Evolutionary conservation across 2,888 invertebrate species (phyloP).

Genomic region (Hirtodrosophila alboralis): DNA sequence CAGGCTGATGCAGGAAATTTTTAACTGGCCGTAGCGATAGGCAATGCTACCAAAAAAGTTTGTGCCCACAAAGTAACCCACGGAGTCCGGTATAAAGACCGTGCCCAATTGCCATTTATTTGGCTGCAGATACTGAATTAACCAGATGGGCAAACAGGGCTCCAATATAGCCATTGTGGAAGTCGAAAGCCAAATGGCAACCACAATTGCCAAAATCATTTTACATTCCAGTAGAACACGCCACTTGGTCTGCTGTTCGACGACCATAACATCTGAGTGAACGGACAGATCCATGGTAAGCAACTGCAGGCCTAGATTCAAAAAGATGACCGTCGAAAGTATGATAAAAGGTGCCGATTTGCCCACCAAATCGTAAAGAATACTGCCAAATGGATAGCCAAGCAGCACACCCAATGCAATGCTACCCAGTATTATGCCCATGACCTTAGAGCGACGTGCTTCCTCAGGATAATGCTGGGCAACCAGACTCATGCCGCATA

Average conservation of each 20-base stretch:
- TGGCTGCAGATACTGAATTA: conserved; percentile 85
- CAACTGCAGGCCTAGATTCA: conserved; percentile 84
- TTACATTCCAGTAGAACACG: conserved; percentile 86
- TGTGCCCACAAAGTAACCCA: conserved; percentile 92
- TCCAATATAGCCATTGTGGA: conserved; percentile 93
- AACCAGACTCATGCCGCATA: conserved; percentile 92
- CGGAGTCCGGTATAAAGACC: conserved; percentile 93
- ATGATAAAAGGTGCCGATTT: conserved; percentile 90
- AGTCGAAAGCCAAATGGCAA: conserved; percentile 91
- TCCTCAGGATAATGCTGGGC: conserved; percentile 86
- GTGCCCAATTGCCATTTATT: conserved; percentile 90
- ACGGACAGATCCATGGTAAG: conserved; percentile 81
- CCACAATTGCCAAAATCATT: conserved; percentile 87
- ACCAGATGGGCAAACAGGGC: conserved; percentile 93
- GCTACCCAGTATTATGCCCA: conserved; percentile 92
- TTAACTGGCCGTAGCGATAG: conserved; percentile 87
- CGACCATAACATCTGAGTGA: conserved; percentile 76
- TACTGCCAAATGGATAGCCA: conserved; percentile 92
- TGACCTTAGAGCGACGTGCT: conserved; percentile 86
- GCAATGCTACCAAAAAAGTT: conserved; percentile 90
- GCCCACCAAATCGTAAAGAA: conserved; percentile 90
- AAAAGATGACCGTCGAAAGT: conserved; percentile 86
- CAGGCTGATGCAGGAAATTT: conserved; percentile 87
- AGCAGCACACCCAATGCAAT: conserved; percentile 91
- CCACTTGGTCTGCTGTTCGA: conserved; percentile 84